Percentiles rank a stretch among this genome's conserved stretches.
Conservation (phyloP, 23 tunicate species). For the Diplosoma virens region DNA sequence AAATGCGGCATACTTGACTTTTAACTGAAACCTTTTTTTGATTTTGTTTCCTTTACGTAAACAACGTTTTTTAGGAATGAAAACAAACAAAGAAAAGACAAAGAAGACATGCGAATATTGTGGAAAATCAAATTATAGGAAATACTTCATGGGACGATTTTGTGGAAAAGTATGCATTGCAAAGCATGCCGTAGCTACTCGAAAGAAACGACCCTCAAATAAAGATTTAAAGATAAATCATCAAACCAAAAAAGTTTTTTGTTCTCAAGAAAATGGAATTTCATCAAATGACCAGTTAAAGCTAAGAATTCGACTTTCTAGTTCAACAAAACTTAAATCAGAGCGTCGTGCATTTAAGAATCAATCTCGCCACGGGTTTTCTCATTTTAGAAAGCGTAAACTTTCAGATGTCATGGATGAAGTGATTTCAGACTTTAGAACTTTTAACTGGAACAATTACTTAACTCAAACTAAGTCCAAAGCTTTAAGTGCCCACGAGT, state of each 20-base stretch:
- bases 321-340: background rate
- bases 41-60: too few species aligned
- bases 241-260: too few species aligned
- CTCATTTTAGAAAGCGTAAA: background rate
- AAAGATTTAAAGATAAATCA: too few species aligned
- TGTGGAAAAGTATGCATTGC: conserved; percentile 53
- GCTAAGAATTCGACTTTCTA: conserved; percentile 41
- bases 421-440: background rate
- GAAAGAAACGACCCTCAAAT: too few species aligned
- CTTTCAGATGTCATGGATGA: background rate
- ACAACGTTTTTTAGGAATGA: too few species aligned
- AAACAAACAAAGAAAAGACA: too few species aligned
- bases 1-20: too few species aligned
- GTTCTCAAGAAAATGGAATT: too few species aligned
- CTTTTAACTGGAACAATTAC: conserved; percentile 43
- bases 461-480: conserved; percentile 14
- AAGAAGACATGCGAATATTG: conserved; percentile 34
- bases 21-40: too few species aligned
- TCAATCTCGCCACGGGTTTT: too few species aligned
- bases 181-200: conserved; percentile 36
- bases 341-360: background rate
- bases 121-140: background rate
- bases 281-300: conserved; percentile 22
- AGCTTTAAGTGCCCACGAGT: conserved; percentile 14
- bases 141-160: conserved; percentile 38